Evolutionary conservation across 2,888 invertebrate species (phyloP).

Genomic region (Salpingus planirostris): DNA sequence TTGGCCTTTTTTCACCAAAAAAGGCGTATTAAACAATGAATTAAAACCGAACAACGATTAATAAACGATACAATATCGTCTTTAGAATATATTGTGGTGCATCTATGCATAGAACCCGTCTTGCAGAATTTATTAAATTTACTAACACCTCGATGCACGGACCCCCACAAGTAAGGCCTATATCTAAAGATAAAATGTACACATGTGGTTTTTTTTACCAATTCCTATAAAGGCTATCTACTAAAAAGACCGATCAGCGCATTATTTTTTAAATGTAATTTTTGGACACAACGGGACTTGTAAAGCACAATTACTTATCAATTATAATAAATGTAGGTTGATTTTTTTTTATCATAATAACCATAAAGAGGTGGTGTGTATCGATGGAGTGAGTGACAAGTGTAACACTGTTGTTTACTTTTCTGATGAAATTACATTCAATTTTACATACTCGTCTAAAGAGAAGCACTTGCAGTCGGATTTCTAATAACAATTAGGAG

Average conservation of each 20-base stretch:
- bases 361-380: conserved; percentile 15
- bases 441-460: conserved; percentile 17
- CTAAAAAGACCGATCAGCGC: conserved; percentile 19
- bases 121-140: conserved; percentile 1
- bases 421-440: too few species aligned
- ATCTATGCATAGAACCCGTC: conserved; percentile 4
- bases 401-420: conserved; percentile 11
- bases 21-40: too few species aligned
- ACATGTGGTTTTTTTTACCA: conserved; percentile 22
- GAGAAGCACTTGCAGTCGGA: conserved; percentile 19
- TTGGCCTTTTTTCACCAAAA: too few species aligned
- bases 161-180: conserved; percentile 23
- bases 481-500: too few species aligned
- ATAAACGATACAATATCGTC: conserved; percentile 8
- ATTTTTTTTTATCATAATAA: conserved; percentile 16
- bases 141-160: conserved; percentile 13
- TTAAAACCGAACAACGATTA: too few species aligned
- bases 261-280: too few species aligned
- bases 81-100: conserved; percentile 8
- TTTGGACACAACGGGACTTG: conserved; percentile 21
- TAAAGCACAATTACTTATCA: conserved; percentile 24
- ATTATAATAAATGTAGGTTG: too few species aligned
- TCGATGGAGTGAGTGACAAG: conserved; percentile 9
- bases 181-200: conserved; percentile 24
- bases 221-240: conserved; percentile 20